These are phyloP conservation scores for Chanos chanos DNA, from an alignment of 2,797 vertebrate genomes.

Conservation along the genomic window DNA sequence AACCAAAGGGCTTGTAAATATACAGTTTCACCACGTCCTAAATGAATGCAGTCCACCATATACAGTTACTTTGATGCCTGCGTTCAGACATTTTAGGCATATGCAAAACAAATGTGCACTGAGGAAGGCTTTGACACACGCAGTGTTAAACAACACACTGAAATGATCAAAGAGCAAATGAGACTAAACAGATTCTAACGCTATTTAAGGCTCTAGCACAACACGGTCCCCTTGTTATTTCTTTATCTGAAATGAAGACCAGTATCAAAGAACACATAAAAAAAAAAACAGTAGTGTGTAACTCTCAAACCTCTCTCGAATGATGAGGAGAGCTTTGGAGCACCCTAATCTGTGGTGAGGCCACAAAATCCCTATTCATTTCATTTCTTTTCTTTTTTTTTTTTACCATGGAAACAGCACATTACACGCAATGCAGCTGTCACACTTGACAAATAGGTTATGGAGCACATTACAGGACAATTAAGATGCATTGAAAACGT, in stretches of 20 bases:
- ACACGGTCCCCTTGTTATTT: too few species aligned
- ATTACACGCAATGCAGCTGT: neutral
- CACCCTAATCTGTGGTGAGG: neutral
- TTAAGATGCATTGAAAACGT: conserved; percentile 10
- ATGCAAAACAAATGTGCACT: conserved; percentile 42
- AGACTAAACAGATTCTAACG: conserved; percentile 44
- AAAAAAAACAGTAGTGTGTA: too few species aligned
- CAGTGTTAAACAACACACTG: conserved; percentile 32
- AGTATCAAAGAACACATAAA: too few species aligned
- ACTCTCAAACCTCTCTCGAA: too few species aligned
- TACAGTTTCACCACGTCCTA: conserved; percentile 34
- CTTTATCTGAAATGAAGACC: too few species aligned
- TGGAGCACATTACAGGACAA: neutral
- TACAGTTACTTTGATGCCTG: conserved; percentile 5
- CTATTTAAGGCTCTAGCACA: neutral
- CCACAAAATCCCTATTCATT: neutral
- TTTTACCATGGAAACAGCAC: neutral
- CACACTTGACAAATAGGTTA: neutral
- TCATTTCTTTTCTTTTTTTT: neutral
- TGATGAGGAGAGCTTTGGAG: too few species aligned
- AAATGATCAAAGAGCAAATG: conserved; percentile 47
- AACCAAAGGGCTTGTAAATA: conserved; percentile 41
- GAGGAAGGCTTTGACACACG: conserved; percentile 37
- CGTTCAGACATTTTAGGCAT: conserved; percentile 3
- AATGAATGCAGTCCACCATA: conserved; percentile 21